Base-by-base conservation (phyloP, 1,140 invertebrate species). In the Anagrus nilaparvatae region DNA sequence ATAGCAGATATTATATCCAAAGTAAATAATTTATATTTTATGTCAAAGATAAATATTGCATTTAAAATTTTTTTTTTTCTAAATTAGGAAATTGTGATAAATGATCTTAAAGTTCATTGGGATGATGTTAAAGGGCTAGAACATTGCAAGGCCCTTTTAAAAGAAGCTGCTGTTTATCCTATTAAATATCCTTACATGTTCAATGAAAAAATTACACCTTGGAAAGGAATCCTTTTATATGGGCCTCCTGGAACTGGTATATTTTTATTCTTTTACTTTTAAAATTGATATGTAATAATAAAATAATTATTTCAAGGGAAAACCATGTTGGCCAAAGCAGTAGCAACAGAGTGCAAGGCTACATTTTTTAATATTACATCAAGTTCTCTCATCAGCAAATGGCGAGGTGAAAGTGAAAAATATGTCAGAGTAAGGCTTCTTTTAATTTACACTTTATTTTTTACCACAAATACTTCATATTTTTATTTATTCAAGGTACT, bases 371-470 rank as follows among this genome's bases (percentile, higher is more conserved):
- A 94, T 53, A 79, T 96, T 20, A 86, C 88, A 0, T 82, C 87
- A 25, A 90, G 88, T 48, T 81, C 81, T 2, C 74, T 96, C 16
- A 77, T 93, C 4, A 91, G 87, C 54, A 96, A 96, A 67, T 96
- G 91, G 90, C 71, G 92, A 37, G 92, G 91, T 0, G 91, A 97
- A 52, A 94, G 89, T 0, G 91, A 96, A 69, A 96, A 94, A 64
- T 79, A 93, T 47, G 74, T 93, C 25, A 78, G 86, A 58, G 75
- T 60, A 30, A 20, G 12, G 36, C 25, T 16, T 9, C 14, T 18
- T 43, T 10, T 24, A 43, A 21, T 3, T 8, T 34, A 31, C 13
- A 9, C 16, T n/a, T 30, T 30, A 5, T 23, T 7, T 13, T 6
- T 16, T n/a, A n/a, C 10, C 27, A 13, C 23, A 23, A 31, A 30